Evolutionary conservation across 2,888 invertebrate species (phyloP), one percentile per base, ranked within the genome.

Genomic region (Empis livida): DNA sequence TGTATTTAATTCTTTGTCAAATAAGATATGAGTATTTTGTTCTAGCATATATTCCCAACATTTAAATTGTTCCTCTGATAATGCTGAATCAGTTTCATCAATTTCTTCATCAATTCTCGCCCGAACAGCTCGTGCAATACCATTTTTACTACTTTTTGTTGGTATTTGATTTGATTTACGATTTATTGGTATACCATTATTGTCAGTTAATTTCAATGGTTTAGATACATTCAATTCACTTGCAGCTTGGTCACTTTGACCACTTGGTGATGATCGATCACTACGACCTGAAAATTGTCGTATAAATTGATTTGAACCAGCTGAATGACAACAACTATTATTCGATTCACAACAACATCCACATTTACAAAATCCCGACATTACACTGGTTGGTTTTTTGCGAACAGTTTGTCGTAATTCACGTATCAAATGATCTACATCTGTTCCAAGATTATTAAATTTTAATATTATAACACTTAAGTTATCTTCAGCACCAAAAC

Each of bases 1-100:
- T 32, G 88, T 86, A 59, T 90, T 88, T 43, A 90, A 65, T 65
- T 91, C 91, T 61, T 89, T 89, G 65, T 90, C 89, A 59, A 91
- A 91, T 2, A 91, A 61, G 62, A 90, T 72, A 62, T 90, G 90
- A 0, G 90, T 90, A 59, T 91, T 91, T 64, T 90, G 88, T 61
- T 91, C 91, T 43, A 91, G 67, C 88, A 91, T 90, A 59, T 91
- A 91, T 58, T 91, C 91, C 91, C 91, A 91, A 61, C 90, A 91
- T 62, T 89, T 85, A 60, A 88, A 89, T 61, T 90, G 90, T 63
- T 91, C 91, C 59, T 89, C 90, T 2, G 84, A 82, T 49, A 82
- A 72, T 10, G 71, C 75, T 1, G 73, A 77, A 61, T 75, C 77
- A 5, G 72, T 72, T 57, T 77, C 77, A 45, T 75, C 74, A 3